Percentiles rank a stretch among this genome's conserved stretches.
Conservation (phyloP, 2,797 vertebrate genomes). For the Bradypus variegatus region DNA sequence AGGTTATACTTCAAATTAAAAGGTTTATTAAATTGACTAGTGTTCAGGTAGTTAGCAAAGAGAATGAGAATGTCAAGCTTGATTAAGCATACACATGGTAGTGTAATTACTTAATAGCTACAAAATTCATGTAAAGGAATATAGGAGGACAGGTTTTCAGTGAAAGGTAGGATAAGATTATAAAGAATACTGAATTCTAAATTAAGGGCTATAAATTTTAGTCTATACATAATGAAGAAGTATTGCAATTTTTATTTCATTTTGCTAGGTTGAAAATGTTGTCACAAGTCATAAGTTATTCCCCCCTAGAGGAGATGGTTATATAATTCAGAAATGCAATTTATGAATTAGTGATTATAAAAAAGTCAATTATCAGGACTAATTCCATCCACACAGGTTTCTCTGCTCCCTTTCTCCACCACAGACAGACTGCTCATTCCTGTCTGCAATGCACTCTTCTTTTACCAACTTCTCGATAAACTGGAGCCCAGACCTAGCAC, state of each 20-base stretch:
- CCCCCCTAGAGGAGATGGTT: neutral
- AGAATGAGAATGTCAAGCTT: neutral
- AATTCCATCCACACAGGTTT: neutral
- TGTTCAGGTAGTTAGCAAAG: neutral
- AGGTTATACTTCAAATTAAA: conserved; percentile 1
- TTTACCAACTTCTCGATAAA: neutral
- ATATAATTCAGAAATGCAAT: neutral
- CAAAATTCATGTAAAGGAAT: conserved; percentile 22
- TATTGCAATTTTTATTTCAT: neutral
- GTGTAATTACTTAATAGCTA: conserved; percentile 18
- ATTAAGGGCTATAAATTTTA: neutral
- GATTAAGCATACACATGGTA: neutral
- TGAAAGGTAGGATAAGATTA: neutral
- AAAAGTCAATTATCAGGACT: neutral
- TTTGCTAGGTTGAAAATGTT: neutral
- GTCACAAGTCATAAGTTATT: neutral
- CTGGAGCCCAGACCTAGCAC: rapidly evolving
- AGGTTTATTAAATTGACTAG: conserved; percentile 25
- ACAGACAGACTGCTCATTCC: neutral
- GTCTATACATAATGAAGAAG: neutral
- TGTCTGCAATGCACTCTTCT: neutral
- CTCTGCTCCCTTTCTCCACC: neutral
- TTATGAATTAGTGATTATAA: neutral
- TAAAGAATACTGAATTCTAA: conserved; percentile 1
- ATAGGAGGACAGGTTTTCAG: neutral